Percentiles rank a stretch among this genome's conserved stretches.
Evolutionary conservation across 1,140 invertebrate species (phyloP).

Genomic region (Linepithema humile): DNA sequence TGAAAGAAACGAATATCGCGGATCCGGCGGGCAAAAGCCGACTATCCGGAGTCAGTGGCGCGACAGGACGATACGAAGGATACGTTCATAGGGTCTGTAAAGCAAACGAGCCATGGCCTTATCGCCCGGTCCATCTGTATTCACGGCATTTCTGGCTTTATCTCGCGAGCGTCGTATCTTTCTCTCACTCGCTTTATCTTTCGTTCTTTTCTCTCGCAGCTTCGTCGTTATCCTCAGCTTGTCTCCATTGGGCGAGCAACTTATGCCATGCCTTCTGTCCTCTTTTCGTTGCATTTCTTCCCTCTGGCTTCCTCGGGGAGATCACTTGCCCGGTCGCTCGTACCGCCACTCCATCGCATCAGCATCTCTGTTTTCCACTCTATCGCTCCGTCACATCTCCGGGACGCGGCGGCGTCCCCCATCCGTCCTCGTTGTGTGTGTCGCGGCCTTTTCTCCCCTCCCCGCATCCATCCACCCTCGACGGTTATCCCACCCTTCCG

Average conservation of each 20-base stretch:
- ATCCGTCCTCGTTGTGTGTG: slow-evolving; percentile 41
- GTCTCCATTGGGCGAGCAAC: slow-evolving; percentile 10
- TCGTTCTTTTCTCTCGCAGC: slow-evolving; percentile 9
- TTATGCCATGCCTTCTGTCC: neutral
- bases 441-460: slow-evolving; percentile 50
- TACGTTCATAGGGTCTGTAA: slow-evolving; percentile 58
- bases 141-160: slow-evolving; percentile 75
- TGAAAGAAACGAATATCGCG: slow-evolving; percentile 33
- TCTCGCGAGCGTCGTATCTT: slow-evolving; percentile 56
- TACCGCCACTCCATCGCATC: slow-evolving; percentile 75
- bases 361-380: slow-evolving; percentile 73
- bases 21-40: slow-evolving; percentile 45
- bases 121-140: slow-evolving; percentile 79
- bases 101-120: slow-evolving; percentile 69
- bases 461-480: slow-evolving; percentile 14
- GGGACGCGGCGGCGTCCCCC: slow-evolving; percentile 7
- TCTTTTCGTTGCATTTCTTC: slow-evolving; percentile 55
- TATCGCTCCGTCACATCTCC: slow-evolving; percentile 67
- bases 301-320: slow-evolving; percentile 56
- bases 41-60: neutral
- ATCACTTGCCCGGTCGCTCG: slow-evolving; percentile 64
- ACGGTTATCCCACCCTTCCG: neutral
- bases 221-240: neutral
- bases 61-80: slow-evolving; percentile 46
- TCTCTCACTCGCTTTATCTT: neutral